A percentile compares a stretch with the other conserved stretches of the same genome.
Evolutionary conservation across 2,113 vertebrate species (phyloP).

Genomic region (Salvelinus fontinalis): DNA sequence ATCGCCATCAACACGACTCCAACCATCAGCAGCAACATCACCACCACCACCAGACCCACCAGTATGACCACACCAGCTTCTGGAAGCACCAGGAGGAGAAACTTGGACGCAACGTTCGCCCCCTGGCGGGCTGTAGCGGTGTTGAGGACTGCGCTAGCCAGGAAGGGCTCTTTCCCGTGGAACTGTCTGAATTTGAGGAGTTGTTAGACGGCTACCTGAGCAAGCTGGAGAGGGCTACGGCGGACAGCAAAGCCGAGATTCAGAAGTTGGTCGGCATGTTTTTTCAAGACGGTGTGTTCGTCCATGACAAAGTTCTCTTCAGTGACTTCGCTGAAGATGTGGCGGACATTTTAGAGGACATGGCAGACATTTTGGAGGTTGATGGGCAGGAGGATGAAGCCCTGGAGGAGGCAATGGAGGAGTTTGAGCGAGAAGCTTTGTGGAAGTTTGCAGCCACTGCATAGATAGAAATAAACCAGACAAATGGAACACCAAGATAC

Average conservation of each 20-base stretch:
- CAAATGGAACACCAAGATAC: conserved; percentile 31
- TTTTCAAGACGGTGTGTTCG: conserved; percentile 79
- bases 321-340: conserved; percentile 78
- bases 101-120: conserved; percentile 64
- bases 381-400: conserved; percentile 44
- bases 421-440: conserved; percentile 83
- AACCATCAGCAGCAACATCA: too few relatives aligned
- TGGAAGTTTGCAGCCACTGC: conserved; percentile 67
- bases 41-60: conserved; percentile 14
- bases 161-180: conserved; percentile 82
- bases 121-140: conserved; percentile 73
- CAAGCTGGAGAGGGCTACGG: conserved; percentile 55
- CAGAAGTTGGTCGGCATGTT: conserved; percentile 56
- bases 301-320: conserved; percentile 82
- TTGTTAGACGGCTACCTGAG: conserved; percentile 81
- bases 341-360: conserved; percentile 80
- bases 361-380: conserved; percentile 83
- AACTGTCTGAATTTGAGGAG: conserved; percentile 73
- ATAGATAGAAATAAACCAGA: conserved; percentile 19
- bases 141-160: conserved; percentile 77
- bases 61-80: conserved; percentile 53
- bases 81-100: conserved; percentile 70
- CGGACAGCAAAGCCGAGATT: conserved; percentile 67
- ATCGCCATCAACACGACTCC: conserved; percentile 14
- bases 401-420: conserved; percentile 81